Evolutionary conservation across 2,113 vertebrate species (phyloP).

Genomic region (Sander vitreus): DNA sequence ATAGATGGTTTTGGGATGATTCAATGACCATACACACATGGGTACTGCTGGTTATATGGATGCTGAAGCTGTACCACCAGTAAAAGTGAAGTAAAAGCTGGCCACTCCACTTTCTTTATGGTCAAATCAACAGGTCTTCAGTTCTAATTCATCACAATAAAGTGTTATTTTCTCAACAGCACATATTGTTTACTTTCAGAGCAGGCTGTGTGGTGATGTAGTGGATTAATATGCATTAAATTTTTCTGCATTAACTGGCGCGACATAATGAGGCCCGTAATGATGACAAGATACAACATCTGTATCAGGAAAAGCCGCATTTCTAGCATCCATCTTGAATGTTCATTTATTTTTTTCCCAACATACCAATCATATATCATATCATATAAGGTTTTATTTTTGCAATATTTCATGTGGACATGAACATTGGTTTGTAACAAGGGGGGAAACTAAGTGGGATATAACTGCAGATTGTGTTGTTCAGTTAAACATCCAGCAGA

Average conservation of each 20-base stretch:
- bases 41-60: neutral
- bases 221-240: conserved; percentile 54
- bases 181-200: conserved; percentile 62
- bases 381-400: neutral
- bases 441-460: neutral
- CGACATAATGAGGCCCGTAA: conserved; percentile 32
- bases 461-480: neutral
- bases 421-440: neutral
- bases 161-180: conserved; percentile 49
- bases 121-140: neutral
- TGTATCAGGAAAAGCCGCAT: conserved; percentile 32
- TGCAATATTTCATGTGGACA: neutral
- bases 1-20: neutral
- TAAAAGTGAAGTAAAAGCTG: neutral
- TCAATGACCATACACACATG: neutral
- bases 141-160: conserved; percentile 42
- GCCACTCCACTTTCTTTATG: neutral
- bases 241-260: conserved; percentile 27
- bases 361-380: neutral
- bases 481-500: neutral
- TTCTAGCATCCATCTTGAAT: neutral
- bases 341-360: neutral
- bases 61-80: neutral
- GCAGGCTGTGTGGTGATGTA: conserved; percentile 9
- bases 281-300: conserved; percentile 44